Evolutionary conservation across 2,797 vertebrate genomes (phyloP), one percentile per base, ranked within the genome.

Genomic region (Distichodus sexfasciatus): DNA sequence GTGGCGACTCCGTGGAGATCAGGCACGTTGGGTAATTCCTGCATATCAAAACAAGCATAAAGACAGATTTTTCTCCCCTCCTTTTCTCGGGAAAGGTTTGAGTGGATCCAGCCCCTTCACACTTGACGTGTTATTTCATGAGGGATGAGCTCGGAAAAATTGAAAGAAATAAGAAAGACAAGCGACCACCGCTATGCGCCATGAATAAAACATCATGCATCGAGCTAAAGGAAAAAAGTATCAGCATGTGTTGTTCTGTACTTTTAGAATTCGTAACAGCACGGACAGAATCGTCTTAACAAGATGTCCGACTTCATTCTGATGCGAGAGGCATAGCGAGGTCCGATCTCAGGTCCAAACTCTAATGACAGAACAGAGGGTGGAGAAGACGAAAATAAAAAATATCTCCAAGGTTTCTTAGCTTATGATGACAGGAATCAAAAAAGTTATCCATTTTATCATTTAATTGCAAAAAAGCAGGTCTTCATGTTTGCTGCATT

Each of bases 181-280:
- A 76, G 82, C 72, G 76, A 87, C 87, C 86, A 84, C 81, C 84
- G 76, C 81, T 66, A 79, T 78, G 78, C 58, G 75, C 74, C 72
- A 89, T 90, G 86, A 91, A 92, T 91, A 90, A 90, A 88, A 88
- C 88, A 90, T 89, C 47, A 15, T 3, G 51, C 74, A 80, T 48
- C 60, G 66, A 83, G n/a, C n/a, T n/a, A n/a, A n/a, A n/a, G n/a
- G n/a, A 83, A 76, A 75, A 79, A 76, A 78, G 79, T 81, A 82
- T 81, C 85, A 89, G 88, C 81, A 88, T 80, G 82, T 87, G 81
- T 84, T 84, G 72, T 78, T 84, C 82, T 80, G 80, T 82, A 82
- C 83, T 79, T 90, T 84, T 75, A 74, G 77, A 82, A 83, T 84
- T 80, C 77, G 66, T n/a, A 76, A 86, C 81, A 87, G 83, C 79